Percentiles rank a stretch among this genome's conserved stretches.
These are phyloP conservation scores for Lutraria rhynchaena DNA, from an alignment of 1,140 invertebrate genomes.

Conservation along the genomic window DNA sequence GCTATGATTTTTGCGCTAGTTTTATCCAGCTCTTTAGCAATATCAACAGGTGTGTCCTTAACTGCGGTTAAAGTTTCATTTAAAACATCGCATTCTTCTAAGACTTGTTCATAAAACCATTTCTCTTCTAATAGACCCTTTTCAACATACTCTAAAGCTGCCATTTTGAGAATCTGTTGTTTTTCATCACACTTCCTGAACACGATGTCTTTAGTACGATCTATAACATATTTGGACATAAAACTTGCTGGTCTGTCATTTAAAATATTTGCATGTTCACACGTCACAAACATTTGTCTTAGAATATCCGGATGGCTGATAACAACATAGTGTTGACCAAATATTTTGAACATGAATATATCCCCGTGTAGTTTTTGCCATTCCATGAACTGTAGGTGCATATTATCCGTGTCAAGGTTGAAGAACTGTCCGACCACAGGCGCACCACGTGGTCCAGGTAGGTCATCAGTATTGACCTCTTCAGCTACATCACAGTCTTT, in stretches of 20 bases:
- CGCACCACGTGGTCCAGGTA: conserved; percentile 40
- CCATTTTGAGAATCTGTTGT: conserved; percentile 46
- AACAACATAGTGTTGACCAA: conserved; percentile 42
- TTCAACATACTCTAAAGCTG: conserved; percentile 38
- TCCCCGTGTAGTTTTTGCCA: conserved; percentile 53
- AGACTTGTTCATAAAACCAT: conserved; percentile 38
- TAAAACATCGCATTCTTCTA: conserved; percentile 5
- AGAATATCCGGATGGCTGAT: conserved; percentile 55
- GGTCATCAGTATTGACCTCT: neutral
- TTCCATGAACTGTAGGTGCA: conserved; percentile 55
- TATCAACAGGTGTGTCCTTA: conserved; percentile 14
- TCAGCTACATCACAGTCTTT: neutral
- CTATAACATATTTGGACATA: conserved; percentile 50
- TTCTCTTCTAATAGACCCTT: conserved; percentile 26
- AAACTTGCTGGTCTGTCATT: conserved; percentile 52
- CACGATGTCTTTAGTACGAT: conserved; percentile 41
- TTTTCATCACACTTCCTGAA: conserved; percentile 54
- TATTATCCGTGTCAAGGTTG: conserved; percentile 39
- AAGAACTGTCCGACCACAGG: conserved; percentile 53
- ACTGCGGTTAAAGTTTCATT: neutral
- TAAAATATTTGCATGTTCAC: conserved; percentile 17
- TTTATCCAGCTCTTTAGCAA: conserved; percentile 20
- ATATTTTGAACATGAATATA: conserved; percentile 52
- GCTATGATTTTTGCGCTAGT: conserved; percentile 21
- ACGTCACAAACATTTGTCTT: conserved; percentile 41